These are phyloP conservation scores for Salpingus planirostris DNA, from an alignment of 2,888 invertebrate genomes.

Conservation along the genomic window DNA sequence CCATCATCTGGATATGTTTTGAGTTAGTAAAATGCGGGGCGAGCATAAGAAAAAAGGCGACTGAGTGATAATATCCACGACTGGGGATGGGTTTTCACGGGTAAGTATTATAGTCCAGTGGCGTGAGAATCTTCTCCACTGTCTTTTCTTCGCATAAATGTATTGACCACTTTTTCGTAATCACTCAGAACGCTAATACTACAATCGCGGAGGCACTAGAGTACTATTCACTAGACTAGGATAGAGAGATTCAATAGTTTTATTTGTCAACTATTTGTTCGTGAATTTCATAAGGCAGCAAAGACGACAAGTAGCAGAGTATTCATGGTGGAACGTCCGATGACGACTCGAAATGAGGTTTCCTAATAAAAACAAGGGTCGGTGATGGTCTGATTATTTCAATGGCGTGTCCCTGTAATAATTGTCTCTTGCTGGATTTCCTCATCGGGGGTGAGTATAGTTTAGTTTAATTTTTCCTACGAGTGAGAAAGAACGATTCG, in stretches of 20 bases:
- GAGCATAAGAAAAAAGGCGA: conserved; percentile 32
- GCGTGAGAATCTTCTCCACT: no score
- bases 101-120: no score
- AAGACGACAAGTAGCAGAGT: conserved; percentile 32
- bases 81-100: no score
- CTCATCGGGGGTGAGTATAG: no score
- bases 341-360: no score
- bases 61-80: conserved; percentile 15
- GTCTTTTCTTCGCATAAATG: background rate
- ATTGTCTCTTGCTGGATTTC: no score
- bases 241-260: conserved; percentile 27
- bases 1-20: conserved; percentile 41
- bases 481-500: conserved; percentile 9
- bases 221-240: conserved; percentile 37
- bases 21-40: conserved; percentile 34
- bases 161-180: conserved; percentile 12
- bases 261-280: conserved; percentile 35
- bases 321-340: no score
- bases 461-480: no score
- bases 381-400: no score
- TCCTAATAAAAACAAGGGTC: no score
- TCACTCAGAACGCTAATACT: conserved; percentile 33
- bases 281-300: conserved; percentile 39
- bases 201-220: conserved; percentile 41
- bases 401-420: no score